Base-by-base conservation (phyloP, 1,140 invertebrate genomes). In the Stenopsyche tienmushanensis region DNA sequence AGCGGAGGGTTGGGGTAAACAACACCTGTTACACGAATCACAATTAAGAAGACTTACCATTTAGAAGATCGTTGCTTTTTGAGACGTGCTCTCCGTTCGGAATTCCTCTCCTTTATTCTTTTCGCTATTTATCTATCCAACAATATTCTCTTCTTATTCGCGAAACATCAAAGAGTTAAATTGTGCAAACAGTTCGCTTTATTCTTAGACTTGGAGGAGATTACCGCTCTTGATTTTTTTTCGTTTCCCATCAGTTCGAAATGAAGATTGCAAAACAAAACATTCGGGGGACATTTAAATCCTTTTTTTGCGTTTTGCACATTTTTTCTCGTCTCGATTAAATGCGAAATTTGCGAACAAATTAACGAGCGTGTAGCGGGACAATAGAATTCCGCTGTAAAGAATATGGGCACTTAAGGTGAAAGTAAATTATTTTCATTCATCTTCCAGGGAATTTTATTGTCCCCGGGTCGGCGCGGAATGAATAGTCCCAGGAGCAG, bases 401-500 rank as follows among this genome's bases (percentile, higher is more conserved):
- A 17, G 7, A 47, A 47, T 47, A 47, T 47, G 45, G 45, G 7
- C 45, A 47, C 15, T 47, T 47, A 47, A 8, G n/a, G 45, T 17
- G 45, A 47, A 47, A 17, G 45, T 45, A 59, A 59, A 59, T 59
- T 59, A 59, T 59, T 59, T 45, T 45, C 57, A 59, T 59, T 59
- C 42, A 59, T 59, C 57, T 59, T 24, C 29, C 10, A 7, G 8
- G 39, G 29, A 29, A 59, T 59, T 59, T 44, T 59, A 59, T 24
- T 44, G 57, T 23, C 8, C 8, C 8, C 45, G 20, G n/a, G 45
- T 17, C 15, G 29, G 13, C 29, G 13, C 5, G 29, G 29, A 7
- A 7, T 34, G 29, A 34, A 34, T 34, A 34, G 29, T 34, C 29
- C n/a, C n/a, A n/a, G n/a, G n/a, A n/a, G n/a, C n/a, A n/a, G n/a